Conservation (phyloP, 2,888 invertebrate species). For the Agrochola litura region DNA sequence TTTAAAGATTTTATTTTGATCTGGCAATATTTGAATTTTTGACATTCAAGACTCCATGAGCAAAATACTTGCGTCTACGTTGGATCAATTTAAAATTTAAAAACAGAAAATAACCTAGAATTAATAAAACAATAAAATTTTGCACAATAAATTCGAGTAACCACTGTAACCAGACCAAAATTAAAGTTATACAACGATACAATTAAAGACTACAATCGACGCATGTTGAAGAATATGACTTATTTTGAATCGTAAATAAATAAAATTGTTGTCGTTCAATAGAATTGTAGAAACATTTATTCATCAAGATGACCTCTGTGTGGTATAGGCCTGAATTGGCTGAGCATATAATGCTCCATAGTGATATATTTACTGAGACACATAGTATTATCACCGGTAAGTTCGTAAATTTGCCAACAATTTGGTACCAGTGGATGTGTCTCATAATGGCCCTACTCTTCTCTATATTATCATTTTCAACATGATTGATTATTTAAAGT, state of each 20-base stretch:
- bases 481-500: neutral
- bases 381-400: constrained; percentile 87
- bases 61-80: constrained; percentile 13
- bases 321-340: constrained; percentile 83
- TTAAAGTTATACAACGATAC: neutral
- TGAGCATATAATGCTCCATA: constrained; percentile 83
- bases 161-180: neutral
- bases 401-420: constrained; percentile 27
- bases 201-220: neutral
- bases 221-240: constrained; percentile 10
- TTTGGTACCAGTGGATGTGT: too few relatives aligned
- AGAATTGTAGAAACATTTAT: constrained; percentile 17
- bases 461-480: neutral
- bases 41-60: constrained; percentile 32
- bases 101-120: constrained; percentile 51
- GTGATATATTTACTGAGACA: constrained; percentile 82
- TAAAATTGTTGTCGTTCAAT: neutral
- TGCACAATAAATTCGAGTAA: neutral
- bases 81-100: constrained; percentile 27
- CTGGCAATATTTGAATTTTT: constrained; percentile 1
- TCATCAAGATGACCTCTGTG: constrained; percentile 78
- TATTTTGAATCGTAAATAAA: neutral
- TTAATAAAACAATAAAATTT: constrained; percentile 21
- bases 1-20: neutral
- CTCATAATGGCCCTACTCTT: neutral